A percentile compares a stretch with the other conserved stretches of the same genome.
Conservation (phyloP, 2,888 invertebrate species). For the Hanleya hanleyi region DNA sequence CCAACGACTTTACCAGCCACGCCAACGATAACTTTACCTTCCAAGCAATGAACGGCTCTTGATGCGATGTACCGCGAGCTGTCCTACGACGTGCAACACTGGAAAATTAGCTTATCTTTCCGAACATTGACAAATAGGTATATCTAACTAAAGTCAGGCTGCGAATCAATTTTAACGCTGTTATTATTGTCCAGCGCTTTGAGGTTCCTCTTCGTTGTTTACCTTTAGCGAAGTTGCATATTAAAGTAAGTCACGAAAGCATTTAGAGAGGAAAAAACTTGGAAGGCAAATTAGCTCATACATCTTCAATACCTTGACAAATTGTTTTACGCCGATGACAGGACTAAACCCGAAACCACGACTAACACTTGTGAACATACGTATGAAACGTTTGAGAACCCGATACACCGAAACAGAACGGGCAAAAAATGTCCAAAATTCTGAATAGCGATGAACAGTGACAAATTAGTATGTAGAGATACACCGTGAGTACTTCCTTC, state of each 20-base stretch:
- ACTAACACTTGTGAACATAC: not conserved
- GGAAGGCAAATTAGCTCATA: not conserved
- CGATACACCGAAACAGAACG: not conserved
- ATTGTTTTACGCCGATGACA: not conserved
- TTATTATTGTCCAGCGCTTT: no score
- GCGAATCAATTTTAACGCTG: no score
- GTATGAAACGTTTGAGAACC: not conserved
- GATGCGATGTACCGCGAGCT: no score
- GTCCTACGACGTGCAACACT: no score
- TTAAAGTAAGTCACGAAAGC: no score
- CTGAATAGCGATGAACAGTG: not conserved
- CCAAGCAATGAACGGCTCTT: no score
- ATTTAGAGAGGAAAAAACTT: no score
- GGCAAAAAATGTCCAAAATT: not conserved
- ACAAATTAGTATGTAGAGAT: not conserved
- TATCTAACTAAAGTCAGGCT: no score
- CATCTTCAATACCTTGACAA: not conserved
- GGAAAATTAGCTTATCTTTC: not conserved
- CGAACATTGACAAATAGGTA: no score
- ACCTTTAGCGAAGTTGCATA: no score
- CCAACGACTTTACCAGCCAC: not conserved
- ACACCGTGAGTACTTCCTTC: no score
- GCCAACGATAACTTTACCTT: not conserved
- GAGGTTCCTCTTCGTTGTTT: no score
- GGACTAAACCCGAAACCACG: not conserved